Base-by-base conservation (phyloP, 2,797 vertebrate species). In the Pipistrellus pygmaeus region DNA sequence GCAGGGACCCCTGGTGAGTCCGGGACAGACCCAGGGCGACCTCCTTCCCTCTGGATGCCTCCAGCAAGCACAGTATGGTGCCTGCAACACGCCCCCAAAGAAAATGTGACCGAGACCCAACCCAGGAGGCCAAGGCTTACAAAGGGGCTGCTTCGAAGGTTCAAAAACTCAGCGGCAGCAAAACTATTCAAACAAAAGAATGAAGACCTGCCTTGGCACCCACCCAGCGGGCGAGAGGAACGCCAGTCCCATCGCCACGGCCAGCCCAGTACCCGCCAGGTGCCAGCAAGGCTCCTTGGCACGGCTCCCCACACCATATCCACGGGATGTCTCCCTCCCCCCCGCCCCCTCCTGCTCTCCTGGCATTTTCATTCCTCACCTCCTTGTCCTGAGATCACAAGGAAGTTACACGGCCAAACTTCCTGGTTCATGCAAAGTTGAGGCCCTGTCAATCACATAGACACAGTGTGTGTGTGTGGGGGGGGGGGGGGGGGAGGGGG, bases 371-470 rank as follows among this genome's bases (percentile, higher is more conserved):
- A 83, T 23, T 41, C 91, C 78, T 88, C 62, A 64, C 73, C 94
- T 66, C 80, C 64, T 81, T 81, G 66, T 84, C 95, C 85, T 1
- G 0, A 88, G 95, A 97, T 85, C 95, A 96, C 93, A 93, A 91
- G 94, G 93, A 96, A 94, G 78, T 68, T 66, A 71, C 95, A 66
- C 10, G 30, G 62, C 66, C 85, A 51, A 93, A 87, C 91, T 97
- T 97, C 95, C 97, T 77, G 97, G 97, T 97, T 96, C 96, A 93
- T 3, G 35, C 81, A 90, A 93, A 97, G 95, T 95, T 96, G 91
- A 97, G 82, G 53, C 94, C 86, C 94, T 86, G 84, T 85, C 90
- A 93, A 69, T 96, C 72, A 88, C 73, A 64, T 4, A 88, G 85
- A 95, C 0, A 6, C 84, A 46, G 85, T 66, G 64, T 2, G 12